phyloP scores from a whole-genome alignment of 2,888 invertebrate genomes.

The Ernsta delagoae region DNA sequence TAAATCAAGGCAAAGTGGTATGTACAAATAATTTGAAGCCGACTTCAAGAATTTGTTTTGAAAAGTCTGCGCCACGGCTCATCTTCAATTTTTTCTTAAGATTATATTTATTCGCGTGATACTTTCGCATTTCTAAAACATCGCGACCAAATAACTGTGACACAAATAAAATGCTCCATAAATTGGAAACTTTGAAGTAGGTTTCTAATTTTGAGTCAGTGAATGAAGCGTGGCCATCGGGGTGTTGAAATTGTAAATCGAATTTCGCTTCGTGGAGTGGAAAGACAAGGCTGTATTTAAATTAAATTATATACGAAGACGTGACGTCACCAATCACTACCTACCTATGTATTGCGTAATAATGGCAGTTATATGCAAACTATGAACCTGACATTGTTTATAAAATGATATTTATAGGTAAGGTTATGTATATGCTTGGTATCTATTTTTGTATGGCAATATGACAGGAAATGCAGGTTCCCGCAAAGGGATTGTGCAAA shows the following conservation, averaged over 20 bases:
- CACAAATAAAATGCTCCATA: constrained; percentile 58
- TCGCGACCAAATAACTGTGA: constrained; percentile 40
- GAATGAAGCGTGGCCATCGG: constrained; percentile 68
- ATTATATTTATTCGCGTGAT: background rate
- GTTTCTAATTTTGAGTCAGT: constrained; percentile 71
- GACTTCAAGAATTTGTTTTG: background rate
- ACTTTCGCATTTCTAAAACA: background rate
- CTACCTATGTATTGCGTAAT: no score
- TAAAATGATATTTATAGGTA: no score
- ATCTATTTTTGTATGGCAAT: no score
- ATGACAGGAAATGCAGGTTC: background rate
- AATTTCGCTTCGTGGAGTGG: constrained; percentile 67
- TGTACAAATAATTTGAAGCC: no score
- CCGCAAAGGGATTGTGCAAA: constrained; percentile 20
- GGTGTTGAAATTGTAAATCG: constrained; percentile 76
- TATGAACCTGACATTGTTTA: no score
- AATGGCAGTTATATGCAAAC: no score
- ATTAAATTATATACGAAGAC: constrained; percentile 60
- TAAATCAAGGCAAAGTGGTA: no score
- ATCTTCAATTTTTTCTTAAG: background rate
- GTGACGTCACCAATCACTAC: background rate
- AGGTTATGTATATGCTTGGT: no score
- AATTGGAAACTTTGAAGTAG: constrained; percentile 57
- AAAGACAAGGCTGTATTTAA: constrained; percentile 79
- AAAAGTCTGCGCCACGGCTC: background rate